Evolutionary conservation across 2,797 vertebrate genomes (phyloP), one percentile per base, ranked within the genome.

Genomic region (Phrynocephalus forsythii): DNA sequence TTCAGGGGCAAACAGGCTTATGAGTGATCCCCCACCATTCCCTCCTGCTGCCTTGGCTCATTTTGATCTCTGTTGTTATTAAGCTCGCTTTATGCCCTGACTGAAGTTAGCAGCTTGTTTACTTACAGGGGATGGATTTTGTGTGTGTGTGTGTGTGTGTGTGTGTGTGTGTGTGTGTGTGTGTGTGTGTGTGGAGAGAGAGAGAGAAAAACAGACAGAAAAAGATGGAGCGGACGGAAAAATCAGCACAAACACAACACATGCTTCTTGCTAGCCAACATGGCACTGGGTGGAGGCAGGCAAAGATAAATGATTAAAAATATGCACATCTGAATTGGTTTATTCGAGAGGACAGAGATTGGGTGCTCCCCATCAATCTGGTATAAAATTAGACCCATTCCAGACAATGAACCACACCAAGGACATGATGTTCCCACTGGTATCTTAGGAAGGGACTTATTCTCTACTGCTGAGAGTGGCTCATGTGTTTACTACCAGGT

Each of bases 11-110:
- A 96, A 91, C 69, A 72, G 28, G 92, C 93, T 95, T 91, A 94
- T 79, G 89, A 92, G 94, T 92, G 85, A 92, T 91, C 93, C 60
- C 91, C 76, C 87, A 87, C 85, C 85, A 90, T 90, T 91, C 84
- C 92, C 85, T 79, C 86, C 89, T 91, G 86, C 84, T 86, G 87
- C 85, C 84, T 85, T 91, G 89, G 90, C 91, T 95, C 92, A 84
- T 94, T 94, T 94, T 92, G 88, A 95, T 94, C 93, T 95, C 86
- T 15, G 81, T 91, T 92, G 88, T 94, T 94, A 89, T 86, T 91
- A 91, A 94, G 88, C 71, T 91, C 44, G 33, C 76, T 89, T 85
- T 85, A 92, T 87, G 87, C 66, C 92, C 86, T 71, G 86, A 79
- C 90, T 0, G 0, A 89, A 94, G 91, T 86, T 90, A 84, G 77